A percentile compares a stretch with the other conserved stretches of the same genome.
phyloP scores from a whole-genome alignment of 2,113 vertebrate species.

The Corythaeola cristata region DNA sequence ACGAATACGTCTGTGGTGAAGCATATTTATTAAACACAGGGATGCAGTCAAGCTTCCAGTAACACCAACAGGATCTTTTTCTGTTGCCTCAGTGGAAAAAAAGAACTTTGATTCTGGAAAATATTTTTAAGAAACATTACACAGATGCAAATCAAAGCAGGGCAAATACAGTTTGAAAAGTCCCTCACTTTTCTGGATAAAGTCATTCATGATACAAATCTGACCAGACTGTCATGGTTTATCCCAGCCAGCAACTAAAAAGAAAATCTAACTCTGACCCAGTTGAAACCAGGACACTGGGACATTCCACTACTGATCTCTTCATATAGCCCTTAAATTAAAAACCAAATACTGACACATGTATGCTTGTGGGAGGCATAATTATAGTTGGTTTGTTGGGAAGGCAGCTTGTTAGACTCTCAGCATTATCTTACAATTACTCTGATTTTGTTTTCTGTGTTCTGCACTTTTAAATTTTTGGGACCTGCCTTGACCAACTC shows the following conservation, averaged over 20 bases:
- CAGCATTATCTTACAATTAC: background rate
- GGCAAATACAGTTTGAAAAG: background rate
- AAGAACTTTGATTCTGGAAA: background rate
- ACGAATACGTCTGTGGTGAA: background rate
- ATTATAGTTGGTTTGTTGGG: background rate
- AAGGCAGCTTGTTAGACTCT: background rate
- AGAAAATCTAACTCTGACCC: no score
- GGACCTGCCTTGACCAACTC: background rate
- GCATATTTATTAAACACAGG: background rate
- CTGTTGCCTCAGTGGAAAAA: background rate
- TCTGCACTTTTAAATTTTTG: background rate
- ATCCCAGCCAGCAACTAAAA: no score
- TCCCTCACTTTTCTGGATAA: background rate
- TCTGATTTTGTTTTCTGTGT: background rate
- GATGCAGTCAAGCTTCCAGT: background rate
- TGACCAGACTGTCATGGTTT: background rate
- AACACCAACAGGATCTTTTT: background rate
- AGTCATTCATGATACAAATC: background rate
- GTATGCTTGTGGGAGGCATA: background rate
- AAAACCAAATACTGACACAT: background rate
- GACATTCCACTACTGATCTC: background rate
- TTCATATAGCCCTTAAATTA: background rate
- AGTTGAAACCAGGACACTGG: no score
- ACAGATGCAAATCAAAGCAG: background rate
- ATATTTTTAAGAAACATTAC: background rate